Evolutionary conservation across 1,140 invertebrate genomes (phyloP), one percentile per base, ranked within the genome.

Genomic region (Zaprionus africanus): DNA sequence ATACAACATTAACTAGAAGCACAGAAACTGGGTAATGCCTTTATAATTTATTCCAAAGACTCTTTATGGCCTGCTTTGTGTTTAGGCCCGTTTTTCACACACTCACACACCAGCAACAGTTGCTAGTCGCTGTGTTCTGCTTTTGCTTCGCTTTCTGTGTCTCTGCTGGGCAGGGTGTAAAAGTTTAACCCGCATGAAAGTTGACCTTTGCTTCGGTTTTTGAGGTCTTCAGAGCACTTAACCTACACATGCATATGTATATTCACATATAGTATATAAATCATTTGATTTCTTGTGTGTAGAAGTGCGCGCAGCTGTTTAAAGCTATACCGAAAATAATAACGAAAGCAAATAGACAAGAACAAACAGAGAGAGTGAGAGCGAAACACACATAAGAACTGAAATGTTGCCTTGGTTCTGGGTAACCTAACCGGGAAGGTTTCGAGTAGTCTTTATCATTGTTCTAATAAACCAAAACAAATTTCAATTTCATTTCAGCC

Each of bases 11-110:
- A 69, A 75, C 65, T 36, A 62, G 17, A 75, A 63, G 72, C 36
- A 15, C 65, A 81, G 68, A 80, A 87, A 86, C 82, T 87, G 77
- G 83, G 83, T 87, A 87, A 86, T 74, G 76, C 83, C 82, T 79
- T 79, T 87, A 85, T 87, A 85, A 87, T 87, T 79, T 76, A 85
- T 85, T 85, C 82, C 58, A 67, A 63, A 54, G 34, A 53, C 70
- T 63, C 81, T 78, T 85, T 67, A 73, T 76, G 81, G 69, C 83
- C 82, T 73, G 49, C 51, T 79, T 85, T 66, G 53, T 59, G 54
- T 62, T 81, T 74, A 66, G 54, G 56, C 58, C 53, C 38, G 51
- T 72, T 82, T 75, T 79, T 76, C 54, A 66, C 81, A 79, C 81
- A 82, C 80, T 61, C 57, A 46, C 54, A 60, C 60, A 74, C 61